Percentiles rank a stretch among this genome's conserved stretches.
Evolutionary conservation across 2,113 vertebrate species (phyloP).

Genomic region (Typhlomys cinereus): DNA sequence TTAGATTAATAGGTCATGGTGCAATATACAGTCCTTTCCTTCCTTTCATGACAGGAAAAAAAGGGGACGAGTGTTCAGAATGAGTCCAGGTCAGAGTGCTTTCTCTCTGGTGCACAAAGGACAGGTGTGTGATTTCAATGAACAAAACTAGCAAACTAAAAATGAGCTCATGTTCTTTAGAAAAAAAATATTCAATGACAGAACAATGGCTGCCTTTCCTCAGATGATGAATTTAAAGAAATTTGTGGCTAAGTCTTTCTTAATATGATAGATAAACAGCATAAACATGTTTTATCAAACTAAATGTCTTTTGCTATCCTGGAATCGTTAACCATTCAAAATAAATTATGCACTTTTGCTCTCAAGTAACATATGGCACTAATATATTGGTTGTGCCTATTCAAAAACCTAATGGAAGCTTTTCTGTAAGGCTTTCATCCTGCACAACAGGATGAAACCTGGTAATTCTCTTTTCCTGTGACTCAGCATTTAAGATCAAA

Average conservation of each 20-base stretch:
- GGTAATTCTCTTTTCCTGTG: not conserved
- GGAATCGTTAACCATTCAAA: conserved; percentile 43
- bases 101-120: conserved; percentile 4
- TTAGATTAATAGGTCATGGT: not conserved
- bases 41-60: not conserved
- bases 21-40: not conserved
- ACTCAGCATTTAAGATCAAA: not conserved
- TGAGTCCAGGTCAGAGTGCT: not conserved
- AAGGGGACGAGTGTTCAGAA: conserved; percentile 39
- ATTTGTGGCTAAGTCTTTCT: not conserved
- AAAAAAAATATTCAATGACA: not conserved
- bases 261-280: conserved; percentile 17
- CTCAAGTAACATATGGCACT: not conserved
- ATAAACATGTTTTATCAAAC: conserved; percentile 18
- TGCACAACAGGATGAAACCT: conserved; percentile 1
- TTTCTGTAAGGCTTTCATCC: not conserved
- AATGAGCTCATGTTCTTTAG: conserved; percentile 1
- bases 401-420: not conserved
- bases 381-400: conserved; percentile 7
- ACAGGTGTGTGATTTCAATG: not conserved
- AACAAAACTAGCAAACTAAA: conserved; percentile 25
- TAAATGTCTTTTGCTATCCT: not conserved
- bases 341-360: not conserved
- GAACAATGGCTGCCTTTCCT: conserved; percentile 3
- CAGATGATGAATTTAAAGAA: not conserved